These are phyloP conservation scores for Brachionus paranguensis DNA, from an alignment of 1,140 invertebrate species.

Conservation along the genomic window DNA sequence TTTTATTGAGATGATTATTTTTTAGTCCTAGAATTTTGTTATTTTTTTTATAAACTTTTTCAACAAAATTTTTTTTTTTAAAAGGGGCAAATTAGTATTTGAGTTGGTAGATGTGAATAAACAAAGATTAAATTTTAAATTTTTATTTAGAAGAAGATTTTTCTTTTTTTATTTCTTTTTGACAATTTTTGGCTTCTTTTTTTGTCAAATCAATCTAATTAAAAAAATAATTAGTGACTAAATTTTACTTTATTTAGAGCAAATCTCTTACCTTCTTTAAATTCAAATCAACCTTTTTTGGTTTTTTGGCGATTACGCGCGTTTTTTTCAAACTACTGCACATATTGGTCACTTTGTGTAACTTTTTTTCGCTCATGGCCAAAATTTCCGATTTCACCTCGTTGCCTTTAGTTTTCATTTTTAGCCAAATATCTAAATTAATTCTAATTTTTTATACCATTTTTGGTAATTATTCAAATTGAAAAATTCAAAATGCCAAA, in stretches of 20 bases:
- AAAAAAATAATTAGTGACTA: not conserved
- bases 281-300: conserved; percentile 1
- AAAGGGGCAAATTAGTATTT: no score
- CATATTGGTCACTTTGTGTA: not conserved
- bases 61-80: no score
- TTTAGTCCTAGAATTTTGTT: not conserved
- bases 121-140: not conserved
- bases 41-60: not conserved
- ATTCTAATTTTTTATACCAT: not conserved
- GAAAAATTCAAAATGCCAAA: not conserved
- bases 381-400: not conserved
- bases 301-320: conserved; percentile 1
- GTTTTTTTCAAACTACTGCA: conserved; percentile 26
- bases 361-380: not conserved
- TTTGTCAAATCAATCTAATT: not conserved
- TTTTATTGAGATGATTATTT: not conserved
- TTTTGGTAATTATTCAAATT: not conserved
- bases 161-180: not conserved
- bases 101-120: no score
- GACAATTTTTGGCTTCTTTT: not conserved
- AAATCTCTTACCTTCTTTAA: not conserved
- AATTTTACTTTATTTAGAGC: not conserved
- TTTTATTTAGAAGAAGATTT: not conserved
- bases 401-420: not conserved
- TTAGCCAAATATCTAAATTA: not conserved